phyloP scores from a whole-genome alignment of 2,797 vertebrate species.

The Crocodylus rhombifer region DNA sequence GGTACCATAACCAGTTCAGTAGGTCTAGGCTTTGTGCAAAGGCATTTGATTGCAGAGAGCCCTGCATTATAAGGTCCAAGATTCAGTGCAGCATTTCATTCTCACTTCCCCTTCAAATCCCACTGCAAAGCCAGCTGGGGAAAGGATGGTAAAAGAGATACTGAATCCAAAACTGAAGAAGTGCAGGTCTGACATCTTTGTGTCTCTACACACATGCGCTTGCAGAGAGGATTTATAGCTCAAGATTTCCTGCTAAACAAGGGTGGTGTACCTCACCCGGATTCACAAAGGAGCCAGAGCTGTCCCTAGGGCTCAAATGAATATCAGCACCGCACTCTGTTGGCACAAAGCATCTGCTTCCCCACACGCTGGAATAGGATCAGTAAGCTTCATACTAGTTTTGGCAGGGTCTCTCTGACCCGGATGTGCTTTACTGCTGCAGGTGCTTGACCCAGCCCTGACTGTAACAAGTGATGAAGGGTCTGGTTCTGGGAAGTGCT shows the following conservation, averaged over 20 bases:
- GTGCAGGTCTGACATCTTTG: background rate
- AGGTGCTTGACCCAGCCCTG: background rate
- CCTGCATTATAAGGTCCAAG: background rate
- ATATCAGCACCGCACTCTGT: background rate
- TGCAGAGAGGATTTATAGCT: background rate
- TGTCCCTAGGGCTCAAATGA: background rate
- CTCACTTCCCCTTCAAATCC: background rate
- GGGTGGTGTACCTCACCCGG: background rate
- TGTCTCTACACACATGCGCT: background rate
- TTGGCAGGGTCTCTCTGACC: background rate
- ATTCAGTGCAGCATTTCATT: background rate
- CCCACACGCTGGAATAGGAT: background rate
- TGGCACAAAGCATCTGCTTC: background rate
- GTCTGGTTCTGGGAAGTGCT: background rate
- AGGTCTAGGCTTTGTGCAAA: slow-evolving; percentile 43
- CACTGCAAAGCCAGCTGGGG: background rate
- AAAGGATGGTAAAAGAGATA: background rate
- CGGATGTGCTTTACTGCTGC: fast-evolving
- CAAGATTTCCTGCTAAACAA: background rate
- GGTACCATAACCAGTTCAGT: slow-evolving; percentile 35
- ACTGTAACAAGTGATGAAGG: background rate
- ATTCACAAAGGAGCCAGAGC: background rate
- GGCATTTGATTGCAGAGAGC: background rate
- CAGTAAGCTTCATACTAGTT: background rate
- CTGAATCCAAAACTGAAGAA: background rate